phyloP scores from a whole-genome alignment of 2,797 vertebrate species.

The Cyclura pinguis region DNA sequence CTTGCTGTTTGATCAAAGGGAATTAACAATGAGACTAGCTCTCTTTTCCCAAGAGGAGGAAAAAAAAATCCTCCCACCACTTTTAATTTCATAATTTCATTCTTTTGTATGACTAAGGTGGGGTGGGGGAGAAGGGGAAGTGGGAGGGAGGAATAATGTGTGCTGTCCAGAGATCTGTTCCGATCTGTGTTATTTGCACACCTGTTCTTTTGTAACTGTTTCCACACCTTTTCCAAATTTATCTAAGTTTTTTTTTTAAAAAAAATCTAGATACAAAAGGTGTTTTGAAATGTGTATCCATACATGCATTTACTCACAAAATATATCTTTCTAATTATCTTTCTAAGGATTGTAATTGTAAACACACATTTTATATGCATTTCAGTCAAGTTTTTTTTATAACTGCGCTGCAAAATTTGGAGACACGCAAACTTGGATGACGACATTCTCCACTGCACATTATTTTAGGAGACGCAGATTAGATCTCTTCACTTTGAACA shows the following conservation, averaged over 20 bases:
- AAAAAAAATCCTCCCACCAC: not conserved
- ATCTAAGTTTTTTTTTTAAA: too few species aligned
- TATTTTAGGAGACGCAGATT: not conserved
- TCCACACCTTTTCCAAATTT: not conserved
- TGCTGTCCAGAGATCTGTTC: not conserved
- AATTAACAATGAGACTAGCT: constrained; percentile 27
- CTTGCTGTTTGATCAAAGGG: constrained; percentile 36
- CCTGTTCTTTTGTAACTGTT: not conserved
- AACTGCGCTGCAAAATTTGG: not conserved
- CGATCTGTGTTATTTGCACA: not conserved
- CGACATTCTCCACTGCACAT: not conserved
- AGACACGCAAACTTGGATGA: not conserved
- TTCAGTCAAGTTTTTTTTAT: not conserved
- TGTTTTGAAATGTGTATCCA: not conserved
- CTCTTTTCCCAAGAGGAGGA: constrained; percentile 4
- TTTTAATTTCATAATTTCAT: constrained; percentile 31
- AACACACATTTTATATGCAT: not conserved
- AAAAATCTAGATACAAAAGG: not conserved
- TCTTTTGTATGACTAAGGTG: constrained; percentile 7
- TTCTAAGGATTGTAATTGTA: not conserved
- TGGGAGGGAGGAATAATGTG: not conserved
- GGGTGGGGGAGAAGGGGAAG: not conserved
- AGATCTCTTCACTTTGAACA: not conserved
- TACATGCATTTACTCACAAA: not conserved
- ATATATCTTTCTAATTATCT: not conserved